Conservation (phyloP, 2,888 invertebrate species). For the Himalopsyche japonica region DNA sequence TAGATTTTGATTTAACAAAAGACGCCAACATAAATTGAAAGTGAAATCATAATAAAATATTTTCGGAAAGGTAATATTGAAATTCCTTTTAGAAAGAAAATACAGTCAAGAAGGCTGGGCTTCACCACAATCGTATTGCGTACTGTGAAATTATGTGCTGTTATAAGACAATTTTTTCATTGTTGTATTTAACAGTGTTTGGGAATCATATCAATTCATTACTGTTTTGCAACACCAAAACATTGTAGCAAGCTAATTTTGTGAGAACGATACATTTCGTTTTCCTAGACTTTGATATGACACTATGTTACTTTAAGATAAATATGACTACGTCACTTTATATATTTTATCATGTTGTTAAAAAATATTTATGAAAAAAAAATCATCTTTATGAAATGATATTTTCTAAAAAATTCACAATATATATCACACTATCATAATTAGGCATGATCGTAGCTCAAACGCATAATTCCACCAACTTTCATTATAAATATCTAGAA, state of each 20-base stretch:
- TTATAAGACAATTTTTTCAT: neutral
- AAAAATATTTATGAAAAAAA: too few relatives aligned
- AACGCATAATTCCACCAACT: too few relatives aligned
- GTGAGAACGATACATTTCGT: too few relatives aligned
- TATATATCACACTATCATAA: too few relatives aligned
- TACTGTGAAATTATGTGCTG: neutral
- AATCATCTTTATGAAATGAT: too few relatives aligned
- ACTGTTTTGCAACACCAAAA: neutral
- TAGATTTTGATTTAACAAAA: constrained; percentile 1
- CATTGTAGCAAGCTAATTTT: neutral
- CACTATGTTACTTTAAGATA: too few relatives aligned
- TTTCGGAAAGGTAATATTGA: neutral
- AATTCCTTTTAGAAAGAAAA: neutral
- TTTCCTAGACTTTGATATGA: too few relatives aligned
- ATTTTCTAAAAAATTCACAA: too few relatives aligned
- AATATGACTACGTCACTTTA: too few relatives aligned
- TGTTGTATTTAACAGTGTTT: neutral
- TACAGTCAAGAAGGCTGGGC: neutral
- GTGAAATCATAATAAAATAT: neutral
- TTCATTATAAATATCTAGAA: too few relatives aligned
- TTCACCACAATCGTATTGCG: neutral
- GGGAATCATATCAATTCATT: neutral
- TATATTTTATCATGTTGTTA: too few relatives aligned
- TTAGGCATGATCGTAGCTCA: too few relatives aligned
- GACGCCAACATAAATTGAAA: neutral